Percentiles rank a stretch among this genome's conserved stretches.
phyloP scores from a whole-genome alignment of 2,888 invertebrate genomes.

The Heteropelma amictum region DNA sequence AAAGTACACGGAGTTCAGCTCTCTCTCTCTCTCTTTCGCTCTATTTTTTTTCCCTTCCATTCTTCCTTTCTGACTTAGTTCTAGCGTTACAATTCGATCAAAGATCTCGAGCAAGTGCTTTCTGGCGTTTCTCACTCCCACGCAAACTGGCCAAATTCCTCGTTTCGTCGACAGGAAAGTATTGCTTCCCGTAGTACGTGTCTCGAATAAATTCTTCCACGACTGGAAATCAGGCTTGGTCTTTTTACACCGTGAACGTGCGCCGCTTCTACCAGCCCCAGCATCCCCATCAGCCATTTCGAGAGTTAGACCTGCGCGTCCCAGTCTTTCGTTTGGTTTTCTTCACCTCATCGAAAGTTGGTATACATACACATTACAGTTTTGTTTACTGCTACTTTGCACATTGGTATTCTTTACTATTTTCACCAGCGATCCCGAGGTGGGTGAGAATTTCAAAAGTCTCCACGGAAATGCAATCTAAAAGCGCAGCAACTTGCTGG shows the following conservation, averaged over 20 bases:
- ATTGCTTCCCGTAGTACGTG: constrained; percentile 68
- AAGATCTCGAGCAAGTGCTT: constrained; percentile 52
- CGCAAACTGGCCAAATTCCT: constrained; percentile 67
- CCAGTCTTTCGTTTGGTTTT: constrained; percentile 16
- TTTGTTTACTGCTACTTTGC: constrained; percentile 59
- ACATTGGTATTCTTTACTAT: constrained; percentile 66
- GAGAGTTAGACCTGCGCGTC: constrained; percentile 11
- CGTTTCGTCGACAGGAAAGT: constrained; percentile 68
- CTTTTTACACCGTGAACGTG: constrained; percentile 41
- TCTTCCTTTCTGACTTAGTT: background rate
- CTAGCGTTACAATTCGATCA: constrained; percentile 44
- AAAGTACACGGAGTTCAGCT: background rate
- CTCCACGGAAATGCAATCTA: constrained; percentile 56
- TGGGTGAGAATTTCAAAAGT: constrained; percentile 17
- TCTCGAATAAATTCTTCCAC: constrained; percentile 62
- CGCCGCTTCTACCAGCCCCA: constrained; percentile 45
- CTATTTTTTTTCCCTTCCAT: background rate
- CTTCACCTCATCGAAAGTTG: background rate
- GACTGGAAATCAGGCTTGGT: constrained; percentile 31
- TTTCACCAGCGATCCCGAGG: constrained; percentile 43
- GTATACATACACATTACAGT: constrained; percentile 14
- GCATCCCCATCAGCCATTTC: constrained; percentile 40
- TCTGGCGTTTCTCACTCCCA: constrained; percentile 35
- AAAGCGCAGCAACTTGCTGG: constrained; percentile 32
- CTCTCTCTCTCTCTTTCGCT: background rate